Conservation (phyloP, 1,140 invertebrate genomes). For the Ridgeia piscesae region DNA sequence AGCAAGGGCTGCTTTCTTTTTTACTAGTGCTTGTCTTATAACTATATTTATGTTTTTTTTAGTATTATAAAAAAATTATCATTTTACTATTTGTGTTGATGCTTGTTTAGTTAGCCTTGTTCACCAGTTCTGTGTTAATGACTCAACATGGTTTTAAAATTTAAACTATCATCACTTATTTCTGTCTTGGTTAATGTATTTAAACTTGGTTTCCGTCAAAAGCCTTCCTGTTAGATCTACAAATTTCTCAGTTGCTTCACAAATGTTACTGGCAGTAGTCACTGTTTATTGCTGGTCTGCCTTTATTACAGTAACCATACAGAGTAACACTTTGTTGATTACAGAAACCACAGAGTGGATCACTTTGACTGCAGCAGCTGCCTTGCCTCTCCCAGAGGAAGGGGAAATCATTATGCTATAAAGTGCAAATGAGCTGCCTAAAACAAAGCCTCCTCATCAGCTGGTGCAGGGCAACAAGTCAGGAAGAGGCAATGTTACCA, state of each 20-base stretch:
- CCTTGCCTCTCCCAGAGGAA: not conserved
- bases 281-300: not conserved
- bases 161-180: not conserved
- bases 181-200: not conserved
- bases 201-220: not conserved
- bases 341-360: not conserved
- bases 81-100: too few relatives aligned
- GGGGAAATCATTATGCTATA: not conserved
- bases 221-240: too few relatives aligned
- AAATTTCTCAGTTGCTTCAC: not conserved
- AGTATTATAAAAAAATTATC: too few relatives aligned
- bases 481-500: not conserved
- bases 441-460: not conserved
- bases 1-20: too few relatives aligned
- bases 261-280: not conserved
- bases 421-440: not conserved
- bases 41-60: too few relatives aligned
- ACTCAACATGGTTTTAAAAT: too few relatives aligned
- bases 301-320: not conserved
- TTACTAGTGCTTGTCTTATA: too few relatives aligned
- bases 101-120: too few relatives aligned
- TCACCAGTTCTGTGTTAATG: too few relatives aligned
- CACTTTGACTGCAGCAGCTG: not conserved
- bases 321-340: not conserved
- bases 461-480: not conserved